Evolutionary conservation across 2,113 vertebrate genomes (phyloP).

Genomic region (Bubo blakistoni): DNA sequence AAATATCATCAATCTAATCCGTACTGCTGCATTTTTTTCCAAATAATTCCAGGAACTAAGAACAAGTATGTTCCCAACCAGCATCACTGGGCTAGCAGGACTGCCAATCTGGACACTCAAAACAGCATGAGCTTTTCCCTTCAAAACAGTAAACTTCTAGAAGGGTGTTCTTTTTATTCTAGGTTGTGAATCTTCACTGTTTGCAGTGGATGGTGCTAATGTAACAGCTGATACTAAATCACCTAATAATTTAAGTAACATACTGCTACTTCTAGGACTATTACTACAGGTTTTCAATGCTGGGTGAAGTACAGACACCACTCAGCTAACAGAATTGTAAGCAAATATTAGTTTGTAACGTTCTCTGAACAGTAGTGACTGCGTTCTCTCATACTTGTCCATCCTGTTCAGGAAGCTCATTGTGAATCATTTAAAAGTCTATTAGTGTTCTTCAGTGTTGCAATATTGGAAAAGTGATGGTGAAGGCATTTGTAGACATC

Average conservation of each 20-base stretch:
- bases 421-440: neutral
- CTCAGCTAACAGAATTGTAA: neutral
- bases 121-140: neutral
- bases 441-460: neutral
- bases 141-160: neutral
- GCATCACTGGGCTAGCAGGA: neutral
- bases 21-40: neutral
- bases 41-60: neutral
- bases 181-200: neutral
- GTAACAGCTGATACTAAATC: neutral
- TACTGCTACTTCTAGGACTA: neutral
- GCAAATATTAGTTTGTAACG: neutral
- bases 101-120: neutral
- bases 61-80: neutral
- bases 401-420: neutral
- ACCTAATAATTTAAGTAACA: neutral
- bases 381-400: neutral
- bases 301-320: neutral
- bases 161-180: neutral
- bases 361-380: neutral
- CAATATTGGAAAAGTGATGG: neutral
- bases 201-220: neutral
- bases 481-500: neutral
- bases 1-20: neutral
- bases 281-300: neutral